Evolutionary conservation across 1,140 invertebrate species (phyloP).

Genomic region (Drosophila nigromelanica): DNA sequence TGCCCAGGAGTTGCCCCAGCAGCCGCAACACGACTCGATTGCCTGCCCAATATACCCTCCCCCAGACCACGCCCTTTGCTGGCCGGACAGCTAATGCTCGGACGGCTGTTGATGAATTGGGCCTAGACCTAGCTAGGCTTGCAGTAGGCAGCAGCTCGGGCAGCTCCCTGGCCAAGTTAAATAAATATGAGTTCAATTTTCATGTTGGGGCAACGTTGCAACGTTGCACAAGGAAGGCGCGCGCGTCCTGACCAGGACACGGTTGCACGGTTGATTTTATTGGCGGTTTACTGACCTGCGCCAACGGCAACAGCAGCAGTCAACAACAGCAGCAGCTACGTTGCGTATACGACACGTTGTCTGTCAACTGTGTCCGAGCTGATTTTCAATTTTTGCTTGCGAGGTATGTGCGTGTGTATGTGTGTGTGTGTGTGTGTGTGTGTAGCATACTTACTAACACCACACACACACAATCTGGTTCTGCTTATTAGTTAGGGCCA

Average conservation of each 20-base stretch:
- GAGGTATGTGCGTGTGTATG: background rate
- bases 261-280: conserved; percentile 70
- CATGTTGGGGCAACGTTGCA: conserved; percentile 55
- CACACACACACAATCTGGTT: background rate
- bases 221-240: conserved; percentile 14
- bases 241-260: background rate
- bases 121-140: conserved; percentile 50
- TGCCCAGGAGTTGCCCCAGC: conserved; percentile 34
- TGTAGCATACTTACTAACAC: conserved; percentile 25
- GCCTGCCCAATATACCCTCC: conserved; percentile 9
- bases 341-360: conserved; percentile 69
- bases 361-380: conserved; percentile 70
- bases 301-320: conserved; percentile 57
- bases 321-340: conserved; percentile 42
- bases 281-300: conserved; percentile 81
- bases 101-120: conserved; percentile 75
- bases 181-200: conserved; percentile 83
- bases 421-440: background rate
- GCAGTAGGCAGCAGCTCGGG: background rate
- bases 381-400: conserved; percentile 57
- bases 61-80: conserved; percentile 24
- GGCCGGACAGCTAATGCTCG: conserved; percentile 53
- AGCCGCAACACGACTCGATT: conserved; percentile 49
- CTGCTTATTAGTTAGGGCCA: background rate
- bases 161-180: conserved; percentile 50